Percentiles rank a stretch among this genome's conserved stretches.
Conservation (phyloP, 2,113 vertebrate genomes). For the Macrotis lagotis region DNA sequence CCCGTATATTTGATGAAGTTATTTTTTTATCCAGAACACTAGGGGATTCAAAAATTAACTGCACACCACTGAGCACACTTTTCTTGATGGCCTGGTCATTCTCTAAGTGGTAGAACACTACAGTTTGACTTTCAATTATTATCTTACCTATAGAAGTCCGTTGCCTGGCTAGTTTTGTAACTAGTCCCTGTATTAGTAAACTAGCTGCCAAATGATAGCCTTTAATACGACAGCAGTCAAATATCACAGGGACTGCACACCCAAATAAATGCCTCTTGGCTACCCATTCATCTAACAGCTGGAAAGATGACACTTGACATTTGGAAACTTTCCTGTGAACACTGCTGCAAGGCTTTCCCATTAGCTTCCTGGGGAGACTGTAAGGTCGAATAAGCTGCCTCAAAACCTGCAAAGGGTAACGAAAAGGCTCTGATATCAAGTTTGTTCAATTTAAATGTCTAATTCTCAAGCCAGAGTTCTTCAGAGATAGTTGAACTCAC, state of each 20-base stretch:
- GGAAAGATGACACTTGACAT: conserved; percentile 89
- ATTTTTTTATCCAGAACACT: conserved; percentile 56
- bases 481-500: conserved; percentile 75
- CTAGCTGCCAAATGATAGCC: conserved; percentile 81
- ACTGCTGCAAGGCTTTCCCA: conserved; percentile 88
- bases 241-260: conserved; percentile 83
- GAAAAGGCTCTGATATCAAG: conserved; percentile 79
- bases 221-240: conserved; percentile 79
- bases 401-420: conserved; percentile 86
- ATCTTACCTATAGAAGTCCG: conserved; percentile 57
- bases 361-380: conserved; percentile 88
- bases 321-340: conserved; percentile 86
- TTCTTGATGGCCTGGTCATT: not conserved
- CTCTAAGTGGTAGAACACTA: not conserved
- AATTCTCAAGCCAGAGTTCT: conserved; percentile 80
- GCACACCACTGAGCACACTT: conserved; percentile 25
- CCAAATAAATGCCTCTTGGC: conserved; percentile 86
- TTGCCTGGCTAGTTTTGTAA: conserved; percentile 64
- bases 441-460: conserved; percentile 82
- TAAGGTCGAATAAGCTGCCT: conserved; percentile 87
- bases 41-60: conserved; percentile 61
- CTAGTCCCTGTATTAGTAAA: conserved; percentile 70
- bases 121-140: conserved; percentile 62
- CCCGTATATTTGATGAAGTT: not conserved
- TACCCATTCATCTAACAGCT: conserved; percentile 89